Percentiles rank a stretch among this genome's conserved stretches.
Evolutionary conservation across 2,113 vertebrate genomes (phyloP).

Genomic region (Toxotes chatareus): DNA sequence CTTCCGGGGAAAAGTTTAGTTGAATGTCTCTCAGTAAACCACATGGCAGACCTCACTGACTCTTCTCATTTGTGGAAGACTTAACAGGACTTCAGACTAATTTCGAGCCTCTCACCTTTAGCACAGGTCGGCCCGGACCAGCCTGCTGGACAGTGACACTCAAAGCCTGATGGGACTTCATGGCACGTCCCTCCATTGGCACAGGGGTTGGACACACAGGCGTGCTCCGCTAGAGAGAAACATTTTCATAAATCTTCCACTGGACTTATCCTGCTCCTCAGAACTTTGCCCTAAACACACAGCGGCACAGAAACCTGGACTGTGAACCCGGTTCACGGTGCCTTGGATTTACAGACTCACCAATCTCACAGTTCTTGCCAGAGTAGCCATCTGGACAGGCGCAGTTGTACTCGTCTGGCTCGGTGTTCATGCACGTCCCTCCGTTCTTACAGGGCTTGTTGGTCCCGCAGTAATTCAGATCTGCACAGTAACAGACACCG

Average conservation of each 20-base stretch:
- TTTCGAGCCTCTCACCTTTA: slow-evolving; percentile 84
- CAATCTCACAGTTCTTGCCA: slow-evolving; percentile 94
- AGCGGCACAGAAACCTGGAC: neutral
- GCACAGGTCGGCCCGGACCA: slow-evolving; percentile 96
- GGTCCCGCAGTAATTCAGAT: slow-evolving; percentile 96
- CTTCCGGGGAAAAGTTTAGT: too few relatives aligned
- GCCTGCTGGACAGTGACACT: slow-evolving; percentile 93
- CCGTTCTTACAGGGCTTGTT: slow-evolving; percentile 93
- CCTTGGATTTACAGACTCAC: slow-evolving; percentile 71
- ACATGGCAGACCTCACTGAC: neutral
- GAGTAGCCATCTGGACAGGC: slow-evolving; percentile 93
- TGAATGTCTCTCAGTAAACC: too few relatives aligned
- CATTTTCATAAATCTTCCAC: neutral
- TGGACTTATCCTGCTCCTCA: neutral
- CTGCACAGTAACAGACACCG: slow-evolving; percentile 70
- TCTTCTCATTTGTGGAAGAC: neutral
- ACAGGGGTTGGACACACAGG: slow-evolving; percentile 95
- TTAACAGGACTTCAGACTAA: too few relatives aligned
- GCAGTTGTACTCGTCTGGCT: slow-evolving; percentile 93
- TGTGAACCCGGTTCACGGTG: accelerated
- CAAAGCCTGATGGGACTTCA: slow-evolving; percentile 91
- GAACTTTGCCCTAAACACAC: neutral
- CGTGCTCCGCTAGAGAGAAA: slow-evolving; percentile 86
- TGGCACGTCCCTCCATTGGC: slow-evolving; percentile 94
- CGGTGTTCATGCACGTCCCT: slow-evolving; percentile 94